A percentile compares a stretch with the other conserved stretches of the same genome.
These are phyloP conservation scores for Endomychus coccineus DNA, from an alignment of 2,888 invertebrate genomes.

Conservation along the genomic window DNA sequence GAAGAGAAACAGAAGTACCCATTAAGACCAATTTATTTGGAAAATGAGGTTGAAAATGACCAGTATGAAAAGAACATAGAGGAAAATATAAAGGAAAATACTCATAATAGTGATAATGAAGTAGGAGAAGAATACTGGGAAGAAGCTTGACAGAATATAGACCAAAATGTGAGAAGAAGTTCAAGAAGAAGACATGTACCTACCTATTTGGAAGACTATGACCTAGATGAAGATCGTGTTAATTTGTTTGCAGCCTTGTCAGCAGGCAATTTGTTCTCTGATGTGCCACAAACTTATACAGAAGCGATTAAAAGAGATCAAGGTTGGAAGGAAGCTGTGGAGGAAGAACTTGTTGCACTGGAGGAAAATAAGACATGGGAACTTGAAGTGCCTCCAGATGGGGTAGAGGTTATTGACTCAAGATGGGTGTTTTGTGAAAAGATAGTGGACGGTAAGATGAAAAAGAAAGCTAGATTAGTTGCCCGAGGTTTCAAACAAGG, in stretches of 20 bases:
- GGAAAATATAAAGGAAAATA: too few species aligned
- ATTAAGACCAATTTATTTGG: too few species aligned
- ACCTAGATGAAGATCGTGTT: conserved; percentile 4
- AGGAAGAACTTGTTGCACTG: conserved; percentile 19
- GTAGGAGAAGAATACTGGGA: too few species aligned
- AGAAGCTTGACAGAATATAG: not conserved
- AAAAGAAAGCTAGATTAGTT: conserved; percentile 22
- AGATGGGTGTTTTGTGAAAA: conserved; percentile 22
- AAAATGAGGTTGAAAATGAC: too few species aligned
- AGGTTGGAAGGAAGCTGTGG: conserved; percentile 19
- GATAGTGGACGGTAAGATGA: conserved; percentile 13
- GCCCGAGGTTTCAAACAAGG: conserved; percentile 23
- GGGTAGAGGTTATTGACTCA: conserved; percentile 20
- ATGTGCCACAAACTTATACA: conserved; percentile 18
- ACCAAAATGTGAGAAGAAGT: conserved; percentile 3
- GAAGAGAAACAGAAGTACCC: too few species aligned
- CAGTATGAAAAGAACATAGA: too few species aligned
- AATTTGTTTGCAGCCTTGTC: conserved; percentile 13
- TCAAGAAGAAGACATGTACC: conserved; percentile 6
- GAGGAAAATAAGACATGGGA: conserved; percentile 22
- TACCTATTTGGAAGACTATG: conserved; percentile 14
- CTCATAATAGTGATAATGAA: too few species aligned
- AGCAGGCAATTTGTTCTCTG: conserved; percentile 14
- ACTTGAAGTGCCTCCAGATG: conserved; percentile 15
- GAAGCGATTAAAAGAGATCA: conserved; percentile 13